phyloP scores from a whole-genome alignment of 1,140 invertebrate genomes.

The Tribolium castaneum region DNA sequence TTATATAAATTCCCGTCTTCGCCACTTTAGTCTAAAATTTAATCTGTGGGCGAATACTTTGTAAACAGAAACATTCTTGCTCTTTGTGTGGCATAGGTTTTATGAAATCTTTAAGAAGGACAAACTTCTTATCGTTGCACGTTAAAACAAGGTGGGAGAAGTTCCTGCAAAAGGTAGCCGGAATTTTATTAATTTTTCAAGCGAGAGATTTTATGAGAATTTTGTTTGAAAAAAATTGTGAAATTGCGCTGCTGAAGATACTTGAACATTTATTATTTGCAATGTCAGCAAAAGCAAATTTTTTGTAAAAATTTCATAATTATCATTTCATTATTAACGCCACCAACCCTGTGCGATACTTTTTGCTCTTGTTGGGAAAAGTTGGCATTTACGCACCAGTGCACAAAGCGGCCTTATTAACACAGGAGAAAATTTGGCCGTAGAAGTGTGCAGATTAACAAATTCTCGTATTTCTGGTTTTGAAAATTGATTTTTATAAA shows the following conservation, averaged over 20 bases:
- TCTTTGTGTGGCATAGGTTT: conserved; percentile 7
- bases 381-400: too few relatives aligned
- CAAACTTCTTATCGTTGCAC: conserved; percentile 14
- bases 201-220: background rate
- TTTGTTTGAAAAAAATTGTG: background rate
- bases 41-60: conserved; percentile 19
- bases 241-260: background rate
- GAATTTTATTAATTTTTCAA: conserved; percentile 25
- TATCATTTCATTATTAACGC: too few relatives aligned
- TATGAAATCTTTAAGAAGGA: conserved; percentile 2
- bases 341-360: too few relatives aligned
- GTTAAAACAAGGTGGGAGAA: conserved; percentile 1
- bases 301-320: too few relatives aligned
- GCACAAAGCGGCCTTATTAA: too few relatives aligned
- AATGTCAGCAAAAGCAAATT: too few relatives aligned
- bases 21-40: conserved; percentile 14
- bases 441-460: too few relatives aligned
- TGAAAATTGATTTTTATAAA: too few relatives aligned
- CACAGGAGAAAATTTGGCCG: too few relatives aligned
- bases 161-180: background rate
- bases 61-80: conserved; percentile 28
- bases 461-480: too few relatives aligned
- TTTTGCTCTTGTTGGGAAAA: too few relatives aligned
- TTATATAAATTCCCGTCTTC: background rate
- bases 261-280: too few relatives aligned